phyloP scores from a whole-genome alignment of 2,888 invertebrate species.

The Pristionchus japonicus region DNA sequence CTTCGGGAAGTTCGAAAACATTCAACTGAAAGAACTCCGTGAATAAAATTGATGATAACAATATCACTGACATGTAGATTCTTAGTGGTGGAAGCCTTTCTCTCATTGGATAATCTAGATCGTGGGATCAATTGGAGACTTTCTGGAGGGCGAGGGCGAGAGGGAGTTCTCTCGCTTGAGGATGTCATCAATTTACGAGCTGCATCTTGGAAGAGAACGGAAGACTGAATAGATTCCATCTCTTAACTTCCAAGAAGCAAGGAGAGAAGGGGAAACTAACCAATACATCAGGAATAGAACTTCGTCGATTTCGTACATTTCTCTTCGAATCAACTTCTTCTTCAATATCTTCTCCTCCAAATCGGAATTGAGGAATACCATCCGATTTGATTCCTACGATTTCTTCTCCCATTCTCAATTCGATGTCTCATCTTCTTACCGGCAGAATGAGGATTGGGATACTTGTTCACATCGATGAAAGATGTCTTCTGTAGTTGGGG shows the following conservation, averaged over 20 bases:
- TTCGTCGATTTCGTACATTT: constrained; percentile 57
- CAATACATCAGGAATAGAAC: constrained; percentile 63
- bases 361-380: constrained; percentile 44
- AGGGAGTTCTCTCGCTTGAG: background rate
- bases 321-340: constrained; percentile 52
- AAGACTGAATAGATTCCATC: background rate
- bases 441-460: constrained; percentile 49
- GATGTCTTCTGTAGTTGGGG: constrained; percentile 52
- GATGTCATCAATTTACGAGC: constrained; percentile 62
- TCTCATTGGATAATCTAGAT: constrained; percentile 37
- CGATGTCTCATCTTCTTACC: constrained; percentile 19
- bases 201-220: constrained; percentile 64
- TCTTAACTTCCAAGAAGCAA: too few relatives aligned
- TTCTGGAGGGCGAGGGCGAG: constrained; percentile 55
- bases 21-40: constrained; percentile 60
- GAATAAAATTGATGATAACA: background rate
- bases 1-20: constrained; percentile 71
- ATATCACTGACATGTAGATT: constrained; percentile 57
- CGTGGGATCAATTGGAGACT: constrained; percentile 62
- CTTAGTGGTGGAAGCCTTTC: constrained; percentile 51
- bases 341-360: constrained; percentile 41
- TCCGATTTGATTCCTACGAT: constrained; percentile 27
- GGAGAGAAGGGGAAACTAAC: constrained; percentile 45
- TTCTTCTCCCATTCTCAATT: background rate
- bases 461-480: constrained; percentile 50